A percentile compares a stretch with the other conserved stretches of the same genome.
Conservation (phyloP, 1,140 invertebrate genomes). For the Drosophila ohnishii region DNA sequence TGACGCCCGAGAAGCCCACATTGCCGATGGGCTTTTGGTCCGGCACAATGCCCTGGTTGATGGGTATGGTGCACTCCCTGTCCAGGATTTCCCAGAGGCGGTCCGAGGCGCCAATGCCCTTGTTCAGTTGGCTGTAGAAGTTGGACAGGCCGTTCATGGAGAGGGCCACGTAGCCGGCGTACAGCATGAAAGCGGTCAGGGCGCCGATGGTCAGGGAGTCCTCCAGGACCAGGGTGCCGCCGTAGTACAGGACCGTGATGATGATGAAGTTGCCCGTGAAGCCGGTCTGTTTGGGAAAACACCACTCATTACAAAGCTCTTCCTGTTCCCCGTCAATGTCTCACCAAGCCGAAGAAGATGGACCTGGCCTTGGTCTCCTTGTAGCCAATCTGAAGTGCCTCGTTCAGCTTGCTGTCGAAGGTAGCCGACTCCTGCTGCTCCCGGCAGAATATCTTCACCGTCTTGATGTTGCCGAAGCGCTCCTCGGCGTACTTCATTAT, state of each 20-base stretch:
- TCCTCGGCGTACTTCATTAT: constrained; percentile 96
- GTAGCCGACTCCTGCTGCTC: constrained; percentile 90
- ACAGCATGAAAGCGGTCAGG: constrained; percentile 95
- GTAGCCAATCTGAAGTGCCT: constrained; percentile 91
- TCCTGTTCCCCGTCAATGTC: not conserved
- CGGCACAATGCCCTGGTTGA: constrained; percentile 84
- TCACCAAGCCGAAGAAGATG: constrained; percentile 94
- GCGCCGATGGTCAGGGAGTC: constrained; percentile 93
- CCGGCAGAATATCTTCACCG: constrained; percentile 96
- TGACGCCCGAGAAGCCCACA: constrained; percentile 89
- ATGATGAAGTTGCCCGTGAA: constrained; percentile 96
- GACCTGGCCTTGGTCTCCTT: constrained; percentile 94
- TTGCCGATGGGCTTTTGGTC: constrained; percentile 71
- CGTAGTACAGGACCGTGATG: constrained; percentile 96
- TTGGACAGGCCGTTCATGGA: constrained; percentile 93
- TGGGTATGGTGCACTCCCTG: constrained; percentile 89
- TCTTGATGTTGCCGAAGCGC: constrained; percentile 95
- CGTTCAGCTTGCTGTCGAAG: constrained; percentile 89
- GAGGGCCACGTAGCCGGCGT: constrained; percentile 96
- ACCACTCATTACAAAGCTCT: not conserved
- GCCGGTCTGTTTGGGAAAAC: constrained; percentile 88
- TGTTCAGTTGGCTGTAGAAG: constrained; percentile 97
- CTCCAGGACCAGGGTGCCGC: constrained; percentile 93
- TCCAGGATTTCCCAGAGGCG: constrained; percentile 96
- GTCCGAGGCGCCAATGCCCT: constrained; percentile 94